Base-by-base conservation (phyloP, 2,888 invertebrate species). In the Amiota communis region DNA sequence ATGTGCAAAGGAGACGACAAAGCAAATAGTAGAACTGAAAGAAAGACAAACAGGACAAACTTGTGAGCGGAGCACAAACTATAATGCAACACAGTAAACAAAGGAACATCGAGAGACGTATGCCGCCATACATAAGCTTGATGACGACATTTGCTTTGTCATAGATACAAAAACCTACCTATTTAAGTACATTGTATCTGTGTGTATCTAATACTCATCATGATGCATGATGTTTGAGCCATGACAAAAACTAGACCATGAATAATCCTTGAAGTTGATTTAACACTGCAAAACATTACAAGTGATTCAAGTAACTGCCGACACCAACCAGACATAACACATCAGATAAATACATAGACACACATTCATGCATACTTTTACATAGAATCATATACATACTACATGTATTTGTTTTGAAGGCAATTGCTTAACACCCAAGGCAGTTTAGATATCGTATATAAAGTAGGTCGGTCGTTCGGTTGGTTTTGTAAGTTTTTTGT, bases 181-280 rank as follows among this genome's bases (percentile, higher is more conserved):
- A 36, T 36, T 36, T 36, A 36, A 36, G 6, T 36, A 36, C 6
- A n/a, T 6, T 36, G 36, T 36, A 6, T 36, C 6, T 36, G 36
- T 36, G 36, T 36, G 6, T 49, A 70, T 48, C 36, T 36, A 36
- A 36, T 36, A 36, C 36, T 36, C 36, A 36, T 36, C 4, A 36
- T 36, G 3, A 36, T 6, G 2, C 36, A 36, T 36, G 36, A 36
- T 36, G 3, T 53, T 51, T 47, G 23, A 51, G 63, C 51, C 49
- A 36, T 51, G 61, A 61, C 13, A 65, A 72, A 72, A 64, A 47
- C 47, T 56, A 72, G 72, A 72, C 67, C 72, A 68, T 72, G 56
- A 67, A 68, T 72, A 59, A 67, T 57, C 59, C 72, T 59, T 67
- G 51, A 49, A 67, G 67, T 49, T 56, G 6, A 23, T 48, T 68